These are phyloP conservation scores for Merodon equestris DNA, from an alignment of 2,888 invertebrate species.

Conservation along the genomic window DNA sequence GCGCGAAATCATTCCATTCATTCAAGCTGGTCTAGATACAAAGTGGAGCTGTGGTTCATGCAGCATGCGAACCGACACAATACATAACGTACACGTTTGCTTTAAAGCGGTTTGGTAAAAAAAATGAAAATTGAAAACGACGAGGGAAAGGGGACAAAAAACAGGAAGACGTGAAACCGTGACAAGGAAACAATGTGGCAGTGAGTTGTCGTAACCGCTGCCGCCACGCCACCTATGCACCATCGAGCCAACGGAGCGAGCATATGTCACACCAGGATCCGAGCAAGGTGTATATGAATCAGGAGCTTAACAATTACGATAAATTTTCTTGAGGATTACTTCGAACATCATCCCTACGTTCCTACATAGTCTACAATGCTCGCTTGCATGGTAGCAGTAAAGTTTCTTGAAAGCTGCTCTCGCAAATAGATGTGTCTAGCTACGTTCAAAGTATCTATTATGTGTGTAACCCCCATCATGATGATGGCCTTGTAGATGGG, in stretches of 20 bases:
- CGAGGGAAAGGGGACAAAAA: background rate
- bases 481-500: background rate
- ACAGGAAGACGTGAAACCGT: conserved; percentile 8
- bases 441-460: too few relatives aligned
- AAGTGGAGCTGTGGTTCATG: too few relatives aligned
- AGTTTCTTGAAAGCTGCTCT: too few relatives aligned
- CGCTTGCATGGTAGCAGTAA: too few relatives aligned
- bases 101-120: too few relatives aligned
- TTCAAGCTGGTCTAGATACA: too few relatives aligned
- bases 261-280: conserved; percentile 37
- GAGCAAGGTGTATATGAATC: conserved; percentile 59
- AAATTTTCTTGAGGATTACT: conserved; percentile 64
- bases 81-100: too few relatives aligned
- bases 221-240: conserved; percentile 11
- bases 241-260: conserved; percentile 9
- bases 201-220: background rate
- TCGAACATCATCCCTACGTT: conserved; percentile 32
- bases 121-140: background rate
- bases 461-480: too few relatives aligned
- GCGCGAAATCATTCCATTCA: too few relatives aligned
- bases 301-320: conserved; percentile 61
- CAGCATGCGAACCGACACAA: too few relatives aligned
- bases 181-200: conserved; percentile 35
- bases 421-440: too few relatives aligned
- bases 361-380: background rate